Evolutionary conservation across 2,888 invertebrate species (phyloP).

Genomic region (Lithophane semibrunnea): DNA sequence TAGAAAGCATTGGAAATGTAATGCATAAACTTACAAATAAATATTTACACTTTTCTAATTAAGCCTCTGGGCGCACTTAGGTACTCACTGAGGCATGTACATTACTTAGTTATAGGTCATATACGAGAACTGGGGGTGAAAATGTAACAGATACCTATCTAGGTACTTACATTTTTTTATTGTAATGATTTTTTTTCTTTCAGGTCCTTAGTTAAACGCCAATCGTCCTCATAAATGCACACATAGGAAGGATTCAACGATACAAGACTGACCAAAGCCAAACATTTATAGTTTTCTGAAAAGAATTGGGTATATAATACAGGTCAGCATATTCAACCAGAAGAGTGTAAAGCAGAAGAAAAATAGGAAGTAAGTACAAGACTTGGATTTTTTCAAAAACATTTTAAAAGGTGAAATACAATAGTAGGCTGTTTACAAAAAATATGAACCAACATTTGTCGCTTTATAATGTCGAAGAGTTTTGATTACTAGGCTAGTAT

Average conservation of each 20-base stretch:
- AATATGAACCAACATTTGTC: background rate
- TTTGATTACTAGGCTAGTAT: background rate
- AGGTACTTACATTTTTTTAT: background rate
- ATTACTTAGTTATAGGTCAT: slow-evolving; percentile 30
- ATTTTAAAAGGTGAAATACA: background rate
- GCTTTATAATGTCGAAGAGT: background rate
- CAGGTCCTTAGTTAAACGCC: slow-evolving; percentile 10
- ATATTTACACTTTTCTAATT: slow-evolving; percentile 66
- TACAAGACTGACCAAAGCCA: slow-evolving; percentile 43
- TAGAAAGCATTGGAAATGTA: slow-evolving; percentile 85
- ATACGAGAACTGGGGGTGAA: slow-evolving; percentile 32
- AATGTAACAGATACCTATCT: background rate
- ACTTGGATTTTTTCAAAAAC: slow-evolving; percentile 13
- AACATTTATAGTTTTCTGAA: slow-evolving; percentile 25
- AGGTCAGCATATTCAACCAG: slow-evolving; percentile 1
- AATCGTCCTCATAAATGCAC: slow-evolving; percentile 62
- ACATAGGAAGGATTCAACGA: slow-evolving; percentile 37
- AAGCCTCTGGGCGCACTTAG: slow-evolving; percentile 48
- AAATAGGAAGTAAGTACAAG: background rate
- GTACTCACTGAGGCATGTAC: slow-evolving; percentile 47
- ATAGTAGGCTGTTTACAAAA: background rate
- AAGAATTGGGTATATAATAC: background rate
- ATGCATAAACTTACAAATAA: slow-evolving; percentile 71
- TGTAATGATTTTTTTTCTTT: slow-evolving; percentile 19
- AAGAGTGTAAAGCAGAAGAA: background rate